Percentiles rank a stretch among this genome's conserved stretches.
Conservation (phyloP, 1,140 invertebrate genomes). For the Phymastichus coffea region DNA sequence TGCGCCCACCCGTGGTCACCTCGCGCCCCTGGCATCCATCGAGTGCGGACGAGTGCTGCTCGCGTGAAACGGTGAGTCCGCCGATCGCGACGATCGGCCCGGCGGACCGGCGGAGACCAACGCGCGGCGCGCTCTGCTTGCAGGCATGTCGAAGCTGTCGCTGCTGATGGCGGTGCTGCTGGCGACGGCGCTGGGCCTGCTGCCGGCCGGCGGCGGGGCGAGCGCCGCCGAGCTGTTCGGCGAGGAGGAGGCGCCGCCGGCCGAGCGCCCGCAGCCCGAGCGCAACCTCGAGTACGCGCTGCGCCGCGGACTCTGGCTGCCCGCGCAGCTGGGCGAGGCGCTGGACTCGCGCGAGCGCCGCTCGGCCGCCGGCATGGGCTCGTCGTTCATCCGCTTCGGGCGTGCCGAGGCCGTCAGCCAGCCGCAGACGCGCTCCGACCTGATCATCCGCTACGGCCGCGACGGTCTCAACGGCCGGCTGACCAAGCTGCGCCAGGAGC, state of each 20-base stretch:
- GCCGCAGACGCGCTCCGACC: conserved; percentile 43
- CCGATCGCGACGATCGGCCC: too few species aligned
- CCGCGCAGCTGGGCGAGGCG: conserved; percentile 29
- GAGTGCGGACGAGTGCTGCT: not conserved
- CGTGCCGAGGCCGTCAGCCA: conserved; percentile 33
- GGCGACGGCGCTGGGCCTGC: not conserved
- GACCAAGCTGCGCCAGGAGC: conserved; percentile 13
- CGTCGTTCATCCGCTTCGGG: conserved; percentile 50
- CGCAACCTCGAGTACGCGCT: not conserved
- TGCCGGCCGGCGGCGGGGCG: not conserved
- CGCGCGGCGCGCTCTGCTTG: too few species aligned
- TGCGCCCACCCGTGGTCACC: not conserved
- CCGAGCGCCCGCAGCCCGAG: not conserved
- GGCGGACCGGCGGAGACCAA: too few species aligned
- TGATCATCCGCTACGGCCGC: conserved; percentile 50
- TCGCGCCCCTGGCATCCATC: not conserved
- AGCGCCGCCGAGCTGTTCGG: not conserved
- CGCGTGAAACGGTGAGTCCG: not conserved
- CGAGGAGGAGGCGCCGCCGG: not conserved
- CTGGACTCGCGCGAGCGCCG: conserved; percentile 48
- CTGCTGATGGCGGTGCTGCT: not conserved
- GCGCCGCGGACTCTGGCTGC: not conserved
- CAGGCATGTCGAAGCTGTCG: conserved; percentile 4
- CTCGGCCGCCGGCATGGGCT: conserved; percentile 31
- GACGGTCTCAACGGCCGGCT: conserved; percentile 21